phyloP scores from a whole-genome alignment of 2,888 invertebrate species.

The Myopa testacea region DNA sequence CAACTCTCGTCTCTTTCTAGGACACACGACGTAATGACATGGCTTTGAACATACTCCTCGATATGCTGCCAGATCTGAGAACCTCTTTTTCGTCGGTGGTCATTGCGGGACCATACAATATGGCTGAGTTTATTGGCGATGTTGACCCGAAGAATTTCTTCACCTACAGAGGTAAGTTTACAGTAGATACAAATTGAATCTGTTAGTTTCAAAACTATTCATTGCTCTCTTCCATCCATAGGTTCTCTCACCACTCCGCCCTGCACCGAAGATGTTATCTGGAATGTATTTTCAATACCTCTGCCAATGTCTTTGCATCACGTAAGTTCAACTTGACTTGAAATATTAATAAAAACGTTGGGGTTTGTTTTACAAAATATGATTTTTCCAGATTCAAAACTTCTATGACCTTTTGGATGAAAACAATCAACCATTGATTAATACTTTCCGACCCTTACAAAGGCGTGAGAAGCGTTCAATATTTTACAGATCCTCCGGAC shows the following conservation, averaged over 20 bases:
- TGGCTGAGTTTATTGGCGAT: slow-evolving; percentile 54
- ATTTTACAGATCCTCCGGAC: slow-evolving; percentile 36
- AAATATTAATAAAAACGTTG: neutral
- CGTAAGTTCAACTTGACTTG: slow-evolving; percentile 36
- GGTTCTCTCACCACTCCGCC: slow-evolving; percentile 52
- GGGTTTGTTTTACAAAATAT: neutral
- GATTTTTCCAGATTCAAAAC: slow-evolving; percentile 42
- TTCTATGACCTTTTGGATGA: slow-evolving; percentile 48
- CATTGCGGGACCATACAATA: slow-evolving; percentile 47
- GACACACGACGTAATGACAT: slow-evolving; percentile 31
- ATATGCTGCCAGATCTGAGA: slow-evolving; percentile 50
- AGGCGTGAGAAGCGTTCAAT: slow-evolving; percentile 43
- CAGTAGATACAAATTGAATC: neutral
- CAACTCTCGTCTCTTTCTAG: slow-evolving; percentile 17
- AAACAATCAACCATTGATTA: slow-evolving; percentile 40
- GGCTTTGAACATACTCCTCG: slow-evolving; percentile 52
- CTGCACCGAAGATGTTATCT: slow-evolving; percentile 49
- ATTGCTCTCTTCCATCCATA: neutral
- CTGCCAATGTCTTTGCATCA: slow-evolving; percentile 40
- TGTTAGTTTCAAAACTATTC: neutral
- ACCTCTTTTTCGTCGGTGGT: slow-evolving; percentile 48
- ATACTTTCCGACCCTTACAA: slow-evolving; percentile 51
- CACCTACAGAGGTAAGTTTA: slow-evolving; percentile 55
- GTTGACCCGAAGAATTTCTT: slow-evolving; percentile 54
- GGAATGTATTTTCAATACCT: slow-evolving; percentile 49